Evolutionary conservation across 2,797 vertebrate genomes (phyloP).

Genomic region (Hozukius guyotensis): DNA sequence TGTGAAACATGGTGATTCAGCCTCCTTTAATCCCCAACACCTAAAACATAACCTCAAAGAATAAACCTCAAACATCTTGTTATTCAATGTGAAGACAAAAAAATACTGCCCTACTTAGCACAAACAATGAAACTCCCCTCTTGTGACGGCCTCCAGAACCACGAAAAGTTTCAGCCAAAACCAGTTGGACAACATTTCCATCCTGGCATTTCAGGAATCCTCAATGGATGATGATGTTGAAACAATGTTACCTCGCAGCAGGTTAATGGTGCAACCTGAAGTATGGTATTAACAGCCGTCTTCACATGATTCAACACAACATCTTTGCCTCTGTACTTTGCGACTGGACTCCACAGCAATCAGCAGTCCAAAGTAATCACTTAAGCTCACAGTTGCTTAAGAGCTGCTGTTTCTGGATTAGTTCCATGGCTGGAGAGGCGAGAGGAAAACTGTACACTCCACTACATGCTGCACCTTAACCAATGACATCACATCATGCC

Average conservation of each 20-base stretch:
- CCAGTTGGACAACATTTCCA: constrained; percentile 62
- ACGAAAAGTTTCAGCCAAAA: constrained; percentile 63
- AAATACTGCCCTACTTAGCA: constrained; percentile 50
- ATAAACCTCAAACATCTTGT: constrained; percentile 37
- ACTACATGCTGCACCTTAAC: constrained; percentile 23
- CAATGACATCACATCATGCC: not conserved
- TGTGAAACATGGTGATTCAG: constrained; percentile 32
- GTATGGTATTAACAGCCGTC: constrained; percentile 19
- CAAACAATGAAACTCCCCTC: constrained; percentile 52
- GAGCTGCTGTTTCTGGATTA: constrained; percentile 66
- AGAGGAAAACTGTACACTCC: constrained; percentile 28
- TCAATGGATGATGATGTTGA: constrained; percentile 15
- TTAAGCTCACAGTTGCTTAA: constrained; percentile 70
- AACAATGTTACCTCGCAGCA: not conserved
- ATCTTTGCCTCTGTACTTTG: constrained; percentile 40
- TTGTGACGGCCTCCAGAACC: constrained; percentile 38
- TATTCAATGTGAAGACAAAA: constrained; percentile 23
- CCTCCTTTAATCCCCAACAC: constrained; percentile 23
- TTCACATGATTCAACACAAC: constrained; percentile 8
- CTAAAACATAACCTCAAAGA: constrained; percentile 39
- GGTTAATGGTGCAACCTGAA: constrained; percentile 18
- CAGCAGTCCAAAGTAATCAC: constrained; percentile 75
- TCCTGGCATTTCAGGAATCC: constrained; percentile 65
- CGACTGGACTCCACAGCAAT: constrained; percentile 58
- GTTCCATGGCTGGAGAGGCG: constrained; percentile 20